Base-by-base conservation (phyloP, 2,888 invertebrate species). In the Campaea margaritaria region DNA sequence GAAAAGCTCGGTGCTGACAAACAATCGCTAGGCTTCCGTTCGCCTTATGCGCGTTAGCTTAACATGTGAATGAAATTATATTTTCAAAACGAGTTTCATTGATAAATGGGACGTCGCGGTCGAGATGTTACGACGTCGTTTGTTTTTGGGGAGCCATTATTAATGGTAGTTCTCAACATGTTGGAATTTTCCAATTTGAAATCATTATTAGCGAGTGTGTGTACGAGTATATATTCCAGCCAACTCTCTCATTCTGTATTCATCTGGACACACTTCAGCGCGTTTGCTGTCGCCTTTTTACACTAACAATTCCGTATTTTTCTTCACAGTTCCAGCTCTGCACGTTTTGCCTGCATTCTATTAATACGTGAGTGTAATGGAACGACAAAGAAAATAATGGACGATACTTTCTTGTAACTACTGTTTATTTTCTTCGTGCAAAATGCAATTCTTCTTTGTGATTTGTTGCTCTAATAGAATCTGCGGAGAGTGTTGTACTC, bases 101-200 rank as follows among this genome's bases (percentile, higher is more conserved):
- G 43, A 42, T 42, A 73, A n/a, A 38, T 75, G 70, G 65, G 66
- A 27, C 21, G 44, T 31, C 31, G 31, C 21, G 21, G 21, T 7
- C 31, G 10, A 31, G 31, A 31, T 10, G 31, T 31, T 3, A 7
- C 31, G 31, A 9, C 31, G 9, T 31, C 10, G 9, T 31, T 21
- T 27, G 44, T 27, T 44, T 44, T n/a, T 8, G 27, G 10, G n/a
- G 15, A 27, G 21, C 1, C 21, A 27, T 16, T 21, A 42, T 42
- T 31, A 11, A 12, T 48, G 38, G 42, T 50, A 42, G n/a, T 38
- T 45, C 12, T n/a, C 10, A 73, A 68, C 74, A 71, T 74, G 69
- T 69, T 62, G 81, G 83, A 85, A 87, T 87, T 87, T 87, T 83
- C 81, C 85, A 87, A 83, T 88, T 85, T 74, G 65, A 77, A 83